Percentiles rank a stretch among this genome's conserved stretches.
Evolutionary conservation across 2,797 vertebrate species (phyloP).

Genomic region (Melanotaenia boesemani): DNA sequence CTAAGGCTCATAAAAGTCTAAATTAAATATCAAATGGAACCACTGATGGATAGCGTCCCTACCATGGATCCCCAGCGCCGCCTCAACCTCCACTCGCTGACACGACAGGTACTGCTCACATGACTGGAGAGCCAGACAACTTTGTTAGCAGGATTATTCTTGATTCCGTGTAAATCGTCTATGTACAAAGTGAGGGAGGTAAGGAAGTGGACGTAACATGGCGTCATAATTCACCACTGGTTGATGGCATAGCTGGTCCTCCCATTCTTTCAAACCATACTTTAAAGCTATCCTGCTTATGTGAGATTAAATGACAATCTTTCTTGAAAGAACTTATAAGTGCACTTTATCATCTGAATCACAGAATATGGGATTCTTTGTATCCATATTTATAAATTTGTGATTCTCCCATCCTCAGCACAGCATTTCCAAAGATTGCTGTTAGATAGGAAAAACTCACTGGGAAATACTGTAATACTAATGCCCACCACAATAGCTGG

Average conservation of each 20-base stretch:
- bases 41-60: constrained; percentile 83
- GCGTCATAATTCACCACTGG: constrained; percentile 51
- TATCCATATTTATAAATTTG: constrained; percentile 79
- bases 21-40: constrained; percentile 89
- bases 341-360: constrained; percentile 69
- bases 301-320: constrained; percentile 58
- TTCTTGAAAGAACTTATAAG: constrained; percentile 51
- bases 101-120: constrained; percentile 81
- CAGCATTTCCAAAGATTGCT: constrained; percentile 66
- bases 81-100: constrained; percentile 63
- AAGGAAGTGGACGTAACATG: constrained; percentile 55
- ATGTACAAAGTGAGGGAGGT: constrained; percentile 50
- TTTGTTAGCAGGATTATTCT: constrained; percentile 79
- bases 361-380: constrained; percentile 45
- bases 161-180: constrained; percentile 48
- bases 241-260: constrained; percentile 51
- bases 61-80: constrained; percentile 71
- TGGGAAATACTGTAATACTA: constrained; percentile 70
- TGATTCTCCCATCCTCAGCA: constrained; percentile 71
- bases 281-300: constrained; percentile 50
- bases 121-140: constrained; percentile 80
- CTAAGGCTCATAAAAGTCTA: constrained; percentile 87
- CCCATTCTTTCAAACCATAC: constrained; percentile 56
- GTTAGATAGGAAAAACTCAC: constrained; percentile 72
- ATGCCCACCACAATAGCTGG: constrained; percentile 78